phyloP scores from a whole-genome alignment of 1,140 invertebrate species.

The Bemisia tabaci region DNA sequence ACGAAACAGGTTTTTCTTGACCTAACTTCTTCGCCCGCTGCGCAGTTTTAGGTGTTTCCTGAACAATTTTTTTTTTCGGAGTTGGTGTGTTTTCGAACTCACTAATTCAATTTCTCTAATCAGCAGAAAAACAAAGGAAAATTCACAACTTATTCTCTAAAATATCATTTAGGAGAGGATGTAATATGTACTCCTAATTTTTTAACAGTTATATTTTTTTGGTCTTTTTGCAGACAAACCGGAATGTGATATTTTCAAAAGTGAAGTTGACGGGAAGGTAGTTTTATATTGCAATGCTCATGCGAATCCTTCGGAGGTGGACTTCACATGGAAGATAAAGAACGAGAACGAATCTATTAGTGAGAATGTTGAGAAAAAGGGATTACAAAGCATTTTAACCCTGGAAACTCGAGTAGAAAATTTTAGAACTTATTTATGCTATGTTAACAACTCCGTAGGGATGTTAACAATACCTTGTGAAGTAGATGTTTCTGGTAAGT shows the following conservation, averaged over 20 bases:
- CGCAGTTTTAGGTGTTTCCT: no score
- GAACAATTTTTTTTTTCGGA: no score
- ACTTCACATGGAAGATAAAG: constrained; percentile 69
- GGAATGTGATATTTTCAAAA: constrained; percentile 61
- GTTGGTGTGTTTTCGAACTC: no score
- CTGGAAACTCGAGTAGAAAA: constrained; percentile 48
- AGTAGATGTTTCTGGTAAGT: background rate
- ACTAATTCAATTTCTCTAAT: no score
- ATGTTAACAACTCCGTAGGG: constrained; percentile 70
- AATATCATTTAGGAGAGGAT: no score
- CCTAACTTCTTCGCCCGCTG: no score
- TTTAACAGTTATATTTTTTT: no score
- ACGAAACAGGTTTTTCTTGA: no score
- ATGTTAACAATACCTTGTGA: background rate
- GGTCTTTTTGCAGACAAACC: constrained; percentile 50
- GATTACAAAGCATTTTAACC: constrained; percentile 45
- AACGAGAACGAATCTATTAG: constrained; percentile 65
- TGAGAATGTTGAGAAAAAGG: constrained; percentile 36
- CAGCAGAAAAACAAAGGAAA: no score
- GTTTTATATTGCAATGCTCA: constrained; percentile 63
- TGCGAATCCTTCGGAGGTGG: constrained; percentile 68
- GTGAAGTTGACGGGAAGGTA: constrained; percentile 52
- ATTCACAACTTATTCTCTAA: no score
- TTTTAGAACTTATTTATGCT: constrained; percentile 67
- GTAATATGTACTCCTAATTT: no score